Base-by-base conservation (phyloP, 1,140 invertebrate genomes). In the Drosophila nannoptera region DNA sequence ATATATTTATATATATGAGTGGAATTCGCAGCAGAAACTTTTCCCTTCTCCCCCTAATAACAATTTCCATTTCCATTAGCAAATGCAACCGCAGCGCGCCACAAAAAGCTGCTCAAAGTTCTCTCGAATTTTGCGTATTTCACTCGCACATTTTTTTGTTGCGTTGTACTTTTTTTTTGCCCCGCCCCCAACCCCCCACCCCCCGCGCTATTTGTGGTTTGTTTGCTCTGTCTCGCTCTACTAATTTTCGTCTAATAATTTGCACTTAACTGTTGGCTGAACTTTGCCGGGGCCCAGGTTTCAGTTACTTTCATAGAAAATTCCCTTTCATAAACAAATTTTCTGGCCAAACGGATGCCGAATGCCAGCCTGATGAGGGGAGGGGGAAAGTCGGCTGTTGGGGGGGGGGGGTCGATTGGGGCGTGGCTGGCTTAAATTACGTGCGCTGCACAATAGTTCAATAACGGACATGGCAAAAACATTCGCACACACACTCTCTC, bases 1-100 rank as follows among this genome's bases (percentile, higher is more conserved):
- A n/a, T 43, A 45, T 14, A 62, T 32, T 12, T 22, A 42, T n/a
- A 22, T 48, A 36, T 32, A 31, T 61, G 48, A 52, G 32, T 40
- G n/a, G n/a, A n/a, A n/a, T n/a, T n/a, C n/a, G n/a, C 8, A 29
- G 45, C 49, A 43, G 64, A 64, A 69, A 69, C 16, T 69, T 56
- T 63, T 29, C 9, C 35, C 4, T 42, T n/a, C n/a, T n/a, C n/a
- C 22, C 40, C n/a, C 36, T 69, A 14, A 22, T 12, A 81, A 46
- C 65, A 54, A 63, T 81, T 81, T 83, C 63, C 78, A 63, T 81
- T 81, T 83, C 63, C 78, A 82, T 82, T 82, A 82, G 78, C 78
- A 83, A 83, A 83, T 75, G 75, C 75, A 82, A 69, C 78, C 61
- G 45, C 55, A 50, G 12, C 50, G 60, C 14, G 63, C 61, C 52